A percentile compares a stretch with the other conserved stretches of the same genome.
These are phyloP conservation scores for Xenotilapia longispinis DNA, from an alignment of 2,113 vertebrate genomes.

Conservation along the genomic window DNA sequence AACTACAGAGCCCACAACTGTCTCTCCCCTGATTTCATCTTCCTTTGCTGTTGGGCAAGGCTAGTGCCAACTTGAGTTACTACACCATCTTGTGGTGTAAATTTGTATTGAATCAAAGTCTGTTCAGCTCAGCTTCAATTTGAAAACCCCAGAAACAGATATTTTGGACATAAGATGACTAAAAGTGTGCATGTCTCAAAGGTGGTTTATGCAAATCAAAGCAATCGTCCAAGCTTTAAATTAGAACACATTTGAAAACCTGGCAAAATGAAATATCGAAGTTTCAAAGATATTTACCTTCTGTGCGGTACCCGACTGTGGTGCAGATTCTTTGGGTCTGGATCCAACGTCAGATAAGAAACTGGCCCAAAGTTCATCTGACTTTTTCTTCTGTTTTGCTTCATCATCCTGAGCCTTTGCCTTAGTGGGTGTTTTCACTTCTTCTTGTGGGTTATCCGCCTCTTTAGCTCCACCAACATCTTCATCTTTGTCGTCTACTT, in stretches of 20 bases:
- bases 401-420: neutral
- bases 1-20: neutral
- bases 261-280: neutral
- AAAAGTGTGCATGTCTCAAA: neutral
- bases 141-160: neutral
- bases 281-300: neutral
- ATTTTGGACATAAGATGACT: neutral
- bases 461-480: conserved; percentile 43
- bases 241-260: neutral
- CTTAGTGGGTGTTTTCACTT: neutral
- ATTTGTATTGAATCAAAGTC: neutral
- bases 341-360: conserved; percentile 91
- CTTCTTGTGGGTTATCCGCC: conserved; percentile 22
- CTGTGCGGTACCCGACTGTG: neutral
- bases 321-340: conserved; percentile 61
- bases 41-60: neutral
- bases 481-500: conserved; percentile 49
- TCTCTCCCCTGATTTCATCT: neutral
- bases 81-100: neutral
- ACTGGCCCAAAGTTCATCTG: conserved; percentile 94
- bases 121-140: neutral
- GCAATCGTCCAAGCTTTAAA: neutral
- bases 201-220: neutral
- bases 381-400: conserved; percentile 74
- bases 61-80: neutral